phyloP scores from a whole-genome alignment of 2,113 vertebrate species.

The Gymnorhina tibicen region DNA sequence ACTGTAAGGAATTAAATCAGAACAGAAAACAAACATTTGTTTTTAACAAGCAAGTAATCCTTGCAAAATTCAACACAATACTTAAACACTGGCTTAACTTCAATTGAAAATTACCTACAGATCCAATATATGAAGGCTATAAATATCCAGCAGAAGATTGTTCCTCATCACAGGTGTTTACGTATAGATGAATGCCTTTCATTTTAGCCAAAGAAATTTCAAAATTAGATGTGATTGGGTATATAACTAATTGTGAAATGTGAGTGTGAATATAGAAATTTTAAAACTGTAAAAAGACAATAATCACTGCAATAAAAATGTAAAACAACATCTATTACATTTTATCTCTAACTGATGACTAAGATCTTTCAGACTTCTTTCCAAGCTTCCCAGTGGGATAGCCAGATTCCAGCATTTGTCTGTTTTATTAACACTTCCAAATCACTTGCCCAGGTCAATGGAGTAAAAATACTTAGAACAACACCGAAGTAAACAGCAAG shows the following conservation, averaged over 20 bases:
- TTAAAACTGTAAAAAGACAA: neutral
- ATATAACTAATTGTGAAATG: neutral
- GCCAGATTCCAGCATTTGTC: neutral
- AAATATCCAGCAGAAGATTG: neutral
- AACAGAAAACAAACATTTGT: neutral
- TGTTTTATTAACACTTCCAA: neutral
- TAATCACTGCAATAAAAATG: neutral
- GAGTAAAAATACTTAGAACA: neutral
- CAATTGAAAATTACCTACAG: neutral
- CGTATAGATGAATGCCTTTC: neutral
- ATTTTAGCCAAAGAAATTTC: neutral
- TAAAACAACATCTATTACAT: neutral
- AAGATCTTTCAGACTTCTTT: neutral
- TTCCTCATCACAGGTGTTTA: neutral
- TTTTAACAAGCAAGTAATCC: neutral
- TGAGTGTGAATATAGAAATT: neutral
- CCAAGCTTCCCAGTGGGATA: neutral
- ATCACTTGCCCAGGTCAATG: neutral
- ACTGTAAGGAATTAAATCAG: neutral
- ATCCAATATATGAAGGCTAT: neutral
- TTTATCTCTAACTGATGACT: neutral
- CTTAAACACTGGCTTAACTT: neutral
- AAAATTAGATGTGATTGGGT: neutral
- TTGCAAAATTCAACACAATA: neutral
- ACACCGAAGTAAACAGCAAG: fast-evolving